These are phyloP conservation scores for Archaeoteleia sp. DNA, from an alignment of 2,888 invertebrate species.

Conservation along the genomic window DNA sequence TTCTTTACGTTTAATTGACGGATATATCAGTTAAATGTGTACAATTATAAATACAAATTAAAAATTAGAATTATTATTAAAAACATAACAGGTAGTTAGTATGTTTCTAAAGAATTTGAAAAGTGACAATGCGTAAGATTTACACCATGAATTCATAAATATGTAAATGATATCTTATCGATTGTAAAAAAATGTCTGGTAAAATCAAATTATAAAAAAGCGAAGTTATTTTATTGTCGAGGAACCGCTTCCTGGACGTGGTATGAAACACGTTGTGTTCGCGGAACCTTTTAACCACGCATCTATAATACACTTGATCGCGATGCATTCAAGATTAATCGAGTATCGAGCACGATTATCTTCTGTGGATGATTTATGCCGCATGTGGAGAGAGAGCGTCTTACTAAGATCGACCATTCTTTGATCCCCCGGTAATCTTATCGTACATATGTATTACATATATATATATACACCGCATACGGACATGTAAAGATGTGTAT, in stretches of 20 bases:
- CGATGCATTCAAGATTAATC: constrained; percentile 66
- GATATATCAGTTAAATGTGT: too few relatives aligned
- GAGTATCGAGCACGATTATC: constrained; percentile 66
- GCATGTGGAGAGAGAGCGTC: constrained; percentile 32
- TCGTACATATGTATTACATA: constrained; percentile 2
- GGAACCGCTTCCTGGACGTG: constrained; percentile 43
- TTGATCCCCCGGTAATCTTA: constrained; percentile 8
- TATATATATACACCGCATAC: constrained; percentile 5
- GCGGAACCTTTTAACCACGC: constrained; percentile 51
- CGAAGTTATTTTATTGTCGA: constrained; percentile 1
- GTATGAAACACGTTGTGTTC: constrained; percentile 34
- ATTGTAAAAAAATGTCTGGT: not conserved
- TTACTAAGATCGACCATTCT: constrained; percentile 7
- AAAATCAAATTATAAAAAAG: constrained; percentile 2
- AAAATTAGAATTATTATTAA: too few relatives aligned
- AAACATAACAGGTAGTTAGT: too few relatives aligned
- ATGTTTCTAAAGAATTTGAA: too few relatives aligned
- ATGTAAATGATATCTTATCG: too few relatives aligned
- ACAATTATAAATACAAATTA: constrained; percentile 2
- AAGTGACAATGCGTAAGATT: too few relatives aligned
- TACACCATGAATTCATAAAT: too few relatives aligned
- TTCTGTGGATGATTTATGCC: constrained; percentile 62
- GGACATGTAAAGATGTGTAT: not conserved
- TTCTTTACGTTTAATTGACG: too few relatives aligned
- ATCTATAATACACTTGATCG: constrained; percentile 49